phyloP scores from a whole-genome alignment of 2,113 vertebrate genomes.

The Ochotona princeps region DNA sequence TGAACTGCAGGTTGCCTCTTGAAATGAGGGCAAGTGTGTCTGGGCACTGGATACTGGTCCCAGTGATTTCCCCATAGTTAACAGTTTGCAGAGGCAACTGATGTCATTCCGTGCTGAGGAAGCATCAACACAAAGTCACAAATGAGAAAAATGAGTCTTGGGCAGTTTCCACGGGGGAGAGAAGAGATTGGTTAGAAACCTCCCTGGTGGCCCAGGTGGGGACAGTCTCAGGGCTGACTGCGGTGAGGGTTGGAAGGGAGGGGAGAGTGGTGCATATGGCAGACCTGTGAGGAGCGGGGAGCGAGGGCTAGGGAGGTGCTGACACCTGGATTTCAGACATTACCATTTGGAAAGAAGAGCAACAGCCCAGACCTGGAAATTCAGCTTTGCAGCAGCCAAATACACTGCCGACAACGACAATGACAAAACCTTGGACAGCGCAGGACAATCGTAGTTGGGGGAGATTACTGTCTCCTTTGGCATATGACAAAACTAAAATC shows the following conservation, averaged over 20 bases:
- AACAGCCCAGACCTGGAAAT: neutral
- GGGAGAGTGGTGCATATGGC: neutral
- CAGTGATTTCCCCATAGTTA: neutral
- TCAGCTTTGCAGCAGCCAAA: neutral
- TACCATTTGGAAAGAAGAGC: neutral
- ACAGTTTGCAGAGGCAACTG: neutral
- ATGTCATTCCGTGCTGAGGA: neutral
- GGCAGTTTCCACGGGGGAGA: neutral
- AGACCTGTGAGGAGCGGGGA: neutral
- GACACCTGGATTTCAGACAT: neutral
- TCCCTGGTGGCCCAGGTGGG: neutral
- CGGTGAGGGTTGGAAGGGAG: neutral
- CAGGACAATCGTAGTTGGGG: neutral
- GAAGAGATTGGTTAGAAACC: neutral
- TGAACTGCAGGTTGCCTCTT: neutral
- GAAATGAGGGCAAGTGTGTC: neutral
- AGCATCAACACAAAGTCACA: neutral
- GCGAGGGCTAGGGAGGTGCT: neutral
- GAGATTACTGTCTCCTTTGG: neutral
- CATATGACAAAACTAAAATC: neutral
- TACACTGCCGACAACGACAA: neutral
- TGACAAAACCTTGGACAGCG: neutral
- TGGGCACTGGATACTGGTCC: neutral
- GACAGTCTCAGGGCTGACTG: neutral
- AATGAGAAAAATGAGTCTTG: neutral